phyloP scores from a whole-genome alignment of 2,797 vertebrate species.

The Etheostoma nigrum region DNA sequence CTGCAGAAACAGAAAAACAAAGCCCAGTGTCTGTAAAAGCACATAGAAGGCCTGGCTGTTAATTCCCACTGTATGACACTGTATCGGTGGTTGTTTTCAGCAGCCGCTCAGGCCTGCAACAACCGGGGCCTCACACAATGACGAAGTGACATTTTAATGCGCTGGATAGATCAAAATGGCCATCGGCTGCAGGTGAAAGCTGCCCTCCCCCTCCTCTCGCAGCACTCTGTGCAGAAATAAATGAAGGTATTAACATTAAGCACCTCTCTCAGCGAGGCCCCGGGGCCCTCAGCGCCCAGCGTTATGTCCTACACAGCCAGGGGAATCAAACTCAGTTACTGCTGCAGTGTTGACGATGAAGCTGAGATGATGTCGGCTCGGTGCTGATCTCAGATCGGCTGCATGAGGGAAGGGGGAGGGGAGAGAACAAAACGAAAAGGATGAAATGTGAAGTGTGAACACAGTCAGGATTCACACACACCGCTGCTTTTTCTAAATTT shows the following conservation, averaged over 20 bases:
- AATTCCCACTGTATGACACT: slow-evolving; percentile 49
- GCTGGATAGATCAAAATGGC: slow-evolving; percentile 73
- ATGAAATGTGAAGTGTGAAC: too few species aligned
- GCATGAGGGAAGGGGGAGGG: too few species aligned
- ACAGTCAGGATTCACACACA: background rate
- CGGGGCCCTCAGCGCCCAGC: slow-evolving; percentile 23
- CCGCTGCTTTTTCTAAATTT: too few species aligned
- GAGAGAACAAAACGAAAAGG: too few species aligned
- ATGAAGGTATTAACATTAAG: slow-evolving; percentile 81
- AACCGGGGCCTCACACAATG: slow-evolving; percentile 61
- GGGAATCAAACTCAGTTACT: slow-evolving; percentile 34
- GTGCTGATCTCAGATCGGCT: background rate
- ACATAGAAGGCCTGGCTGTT: slow-evolving; percentile 45
- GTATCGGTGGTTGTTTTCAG: slow-evolving; percentile 23
- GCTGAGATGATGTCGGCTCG: slow-evolving; percentile 4
- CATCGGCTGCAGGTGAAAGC: slow-evolving; percentile 75
- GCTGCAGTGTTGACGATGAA: slow-evolving; percentile 11
- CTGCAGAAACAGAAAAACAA: slow-evolving; percentile 8
- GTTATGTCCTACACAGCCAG: slow-evolving; percentile 58
- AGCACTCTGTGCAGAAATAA: slow-evolving; percentile 60
- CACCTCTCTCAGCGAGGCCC: slow-evolving; percentile 61
- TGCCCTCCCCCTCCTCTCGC: slow-evolving; percentile 38
- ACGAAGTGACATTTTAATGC: slow-evolving; percentile 72
- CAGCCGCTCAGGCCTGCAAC: slow-evolving; percentile 46
- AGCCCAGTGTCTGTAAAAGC: slow-evolving; percentile 7